phyloP scores from a whole-genome alignment of 2,113 vertebrate genomes.

The Passer domesticus region DNA sequence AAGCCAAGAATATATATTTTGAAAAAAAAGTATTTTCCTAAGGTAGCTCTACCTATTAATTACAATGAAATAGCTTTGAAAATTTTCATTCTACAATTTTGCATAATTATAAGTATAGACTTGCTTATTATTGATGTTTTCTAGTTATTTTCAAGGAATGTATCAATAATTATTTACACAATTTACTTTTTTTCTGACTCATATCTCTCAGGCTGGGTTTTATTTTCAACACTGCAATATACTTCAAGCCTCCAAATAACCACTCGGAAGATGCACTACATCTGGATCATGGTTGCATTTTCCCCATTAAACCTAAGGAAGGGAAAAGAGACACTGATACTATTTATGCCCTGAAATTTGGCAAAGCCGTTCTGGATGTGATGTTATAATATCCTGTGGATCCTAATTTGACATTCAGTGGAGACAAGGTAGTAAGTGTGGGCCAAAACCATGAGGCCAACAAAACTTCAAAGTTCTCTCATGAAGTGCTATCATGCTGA shows the following conservation, averaged over 20 bases:
- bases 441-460: neutral
- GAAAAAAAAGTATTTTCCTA: neutral
- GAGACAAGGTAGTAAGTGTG: neutral
- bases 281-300: neutral
- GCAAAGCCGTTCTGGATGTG: neutral
- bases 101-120: neutral
- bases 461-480: neutral
- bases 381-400: neutral
- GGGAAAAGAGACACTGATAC: neutral
- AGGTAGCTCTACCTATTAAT: neutral
- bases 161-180: neutral
- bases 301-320: neutral
- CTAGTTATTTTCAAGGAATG: neutral
- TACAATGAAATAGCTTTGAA: neutral
- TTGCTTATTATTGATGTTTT: neutral
- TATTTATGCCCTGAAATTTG: neutral
- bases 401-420: neutral
- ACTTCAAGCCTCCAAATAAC: neutral
- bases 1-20: neutral
- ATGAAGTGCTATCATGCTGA: neutral
- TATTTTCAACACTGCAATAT: neutral
- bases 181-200: neutral
- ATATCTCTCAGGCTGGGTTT: neutral
- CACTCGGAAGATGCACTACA: neutral
- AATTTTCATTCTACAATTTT: neutral